A percentile compares a stretch with the other conserved stretches of the same genome.
phyloP scores from a whole-genome alignment of 2,113 vertebrate species.

The Sinocyclocheilus rhinocerous region DNA sequence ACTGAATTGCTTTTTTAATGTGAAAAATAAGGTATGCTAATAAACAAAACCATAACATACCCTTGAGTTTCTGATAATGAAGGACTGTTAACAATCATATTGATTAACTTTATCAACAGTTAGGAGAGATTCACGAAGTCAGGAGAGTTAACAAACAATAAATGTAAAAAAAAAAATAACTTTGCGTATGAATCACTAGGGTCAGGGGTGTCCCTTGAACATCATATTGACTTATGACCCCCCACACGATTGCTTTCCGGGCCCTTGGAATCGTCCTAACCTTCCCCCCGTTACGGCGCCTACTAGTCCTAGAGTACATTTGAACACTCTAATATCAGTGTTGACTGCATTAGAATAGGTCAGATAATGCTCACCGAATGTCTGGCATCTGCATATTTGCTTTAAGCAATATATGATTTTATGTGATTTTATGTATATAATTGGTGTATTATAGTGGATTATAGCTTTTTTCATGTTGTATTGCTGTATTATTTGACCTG shows the following conservation, averaged over 20 bases:
- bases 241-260: no score
- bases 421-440: neutral
- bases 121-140: neutral
- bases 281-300: no score
- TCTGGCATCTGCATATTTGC: neutral
- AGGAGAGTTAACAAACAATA: conserved; percentile 6
- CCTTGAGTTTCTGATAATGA: conserved; percentile 11
- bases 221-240: no score
- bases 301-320: neutral
- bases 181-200: neutral
- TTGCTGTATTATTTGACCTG: neutral
- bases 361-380: neutral
- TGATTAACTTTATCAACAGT: neutral
- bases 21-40: neutral
- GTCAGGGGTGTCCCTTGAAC: no score
- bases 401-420: neutral
- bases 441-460: neutral
- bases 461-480: neutral
- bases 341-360: neutral
- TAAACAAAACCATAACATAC: conserved; percentile 6
- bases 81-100: neutral
- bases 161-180: neutral
- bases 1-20: conserved; percentile 16
- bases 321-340: neutral
- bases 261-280: no score